Percentiles rank a stretch among this genome's conserved stretches.
Conservation (phyloP, 2,113 vertebrate genomes). For the Phalacrocorax aristotelis region DNA sequence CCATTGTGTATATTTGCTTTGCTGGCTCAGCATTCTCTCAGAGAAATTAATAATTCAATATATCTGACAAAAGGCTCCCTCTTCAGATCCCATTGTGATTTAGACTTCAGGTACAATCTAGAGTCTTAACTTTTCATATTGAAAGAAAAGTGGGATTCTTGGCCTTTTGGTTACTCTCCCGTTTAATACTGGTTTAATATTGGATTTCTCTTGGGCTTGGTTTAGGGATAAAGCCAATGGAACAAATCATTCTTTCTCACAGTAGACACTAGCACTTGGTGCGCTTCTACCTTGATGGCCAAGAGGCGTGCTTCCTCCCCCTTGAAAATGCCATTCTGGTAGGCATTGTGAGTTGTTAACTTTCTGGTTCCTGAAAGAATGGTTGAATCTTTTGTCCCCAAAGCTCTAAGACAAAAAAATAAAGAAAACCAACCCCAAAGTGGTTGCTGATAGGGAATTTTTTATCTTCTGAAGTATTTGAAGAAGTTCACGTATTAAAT, state of each 20-base stretch:
- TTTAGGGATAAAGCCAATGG: not conserved
- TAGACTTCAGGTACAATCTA: not conserved
- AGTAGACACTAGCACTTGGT: not conserved
- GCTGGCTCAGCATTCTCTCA: not conserved
- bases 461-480: not conserved
- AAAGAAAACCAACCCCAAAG: not conserved
- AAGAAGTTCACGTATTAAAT: not conserved
- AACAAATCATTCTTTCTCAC: not conserved
- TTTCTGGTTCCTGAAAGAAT: not conserved
- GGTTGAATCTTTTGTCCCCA: not conserved
- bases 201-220: not conserved
- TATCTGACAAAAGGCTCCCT: not conserved
- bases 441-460: not conserved
- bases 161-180: not conserved
- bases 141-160: not conserved
- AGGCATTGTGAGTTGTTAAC: not conserved
- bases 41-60: not conserved
- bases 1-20: not conserved
- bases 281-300: not conserved
- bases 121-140: not conserved
- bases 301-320: fast-evolving
- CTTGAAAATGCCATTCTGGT: not conserved
- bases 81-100: not conserved
- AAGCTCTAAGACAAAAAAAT: not conserved
- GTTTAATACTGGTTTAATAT: not conserved